Evolutionary conservation across 2,888 invertebrate genomes (phyloP).

Genomic region (Seira sanloemensis): DNA sequence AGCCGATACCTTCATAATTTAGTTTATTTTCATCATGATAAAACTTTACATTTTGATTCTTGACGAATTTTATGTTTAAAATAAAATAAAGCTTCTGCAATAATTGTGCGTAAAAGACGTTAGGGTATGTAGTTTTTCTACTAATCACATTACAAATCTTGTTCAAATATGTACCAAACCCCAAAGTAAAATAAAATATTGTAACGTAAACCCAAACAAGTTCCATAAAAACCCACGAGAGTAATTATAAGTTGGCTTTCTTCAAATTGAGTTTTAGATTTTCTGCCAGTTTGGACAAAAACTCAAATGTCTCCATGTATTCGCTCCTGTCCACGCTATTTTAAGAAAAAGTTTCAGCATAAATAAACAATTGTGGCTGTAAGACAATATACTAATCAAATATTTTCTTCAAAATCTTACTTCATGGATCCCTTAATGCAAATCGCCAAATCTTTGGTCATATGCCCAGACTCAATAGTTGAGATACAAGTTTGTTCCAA

Average conservation of each 20-base stretch:
- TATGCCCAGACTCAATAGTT: slow-evolving; percentile 86
- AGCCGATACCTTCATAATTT: too few relatives aligned
- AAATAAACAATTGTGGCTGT: too few relatives aligned
- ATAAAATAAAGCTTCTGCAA: not conserved
- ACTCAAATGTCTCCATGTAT: slow-evolving; percentile 97
- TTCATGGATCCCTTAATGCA: slow-evolving; percentile 95
- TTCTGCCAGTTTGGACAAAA: slow-evolving; percentile 95
- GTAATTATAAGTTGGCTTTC: slow-evolving; percentile 73
- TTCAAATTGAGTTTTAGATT: slow-evolving; percentile 84
- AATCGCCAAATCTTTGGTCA: slow-evolving; percentile 78
- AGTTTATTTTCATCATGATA: too few relatives aligned
- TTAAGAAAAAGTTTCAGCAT: too few relatives aligned
- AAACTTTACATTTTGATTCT: too few relatives aligned
- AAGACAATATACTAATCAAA: too few relatives aligned
- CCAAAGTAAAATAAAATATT: not conserved
- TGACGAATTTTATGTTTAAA: not conserved
- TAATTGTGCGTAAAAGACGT: not conserved
- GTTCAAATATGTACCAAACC: not conserved
- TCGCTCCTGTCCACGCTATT: slow-evolving; percentile 84
- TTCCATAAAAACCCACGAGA: not conserved
- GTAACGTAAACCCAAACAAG: not conserved
- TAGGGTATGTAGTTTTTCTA: not conserved
- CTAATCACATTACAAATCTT: not conserved
- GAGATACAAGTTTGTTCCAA: slow-evolving; percentile 90
- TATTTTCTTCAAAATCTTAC: too few relatives aligned